Evolutionary conservation across 2,888 invertebrate species (phyloP).

Genomic region (Pandemis heparana): DNA sequence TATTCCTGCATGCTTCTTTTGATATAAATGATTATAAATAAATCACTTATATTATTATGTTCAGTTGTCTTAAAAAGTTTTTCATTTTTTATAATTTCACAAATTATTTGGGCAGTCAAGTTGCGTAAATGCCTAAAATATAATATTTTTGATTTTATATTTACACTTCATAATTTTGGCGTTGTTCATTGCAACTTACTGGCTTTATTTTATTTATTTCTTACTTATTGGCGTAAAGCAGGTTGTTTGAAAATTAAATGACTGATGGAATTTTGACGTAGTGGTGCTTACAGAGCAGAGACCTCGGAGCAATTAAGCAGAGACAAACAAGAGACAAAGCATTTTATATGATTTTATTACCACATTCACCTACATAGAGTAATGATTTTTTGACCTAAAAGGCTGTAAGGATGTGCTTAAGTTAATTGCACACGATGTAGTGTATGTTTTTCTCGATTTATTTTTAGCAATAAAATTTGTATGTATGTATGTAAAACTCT

Average conservation of each 20-base stretch:
- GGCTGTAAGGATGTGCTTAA: not conserved
- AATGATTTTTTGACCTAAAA: not conserved
- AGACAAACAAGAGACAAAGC: too few relatives aligned
- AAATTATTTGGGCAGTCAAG: not conserved
- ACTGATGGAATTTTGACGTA: not conserved
- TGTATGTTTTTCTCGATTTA: too few relatives aligned
- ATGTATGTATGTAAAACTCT: too few relatives aligned
- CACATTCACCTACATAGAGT: not conserved
- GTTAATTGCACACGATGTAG: too few relatives aligned
- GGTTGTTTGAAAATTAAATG: not conserved
- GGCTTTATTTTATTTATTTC: not conserved
- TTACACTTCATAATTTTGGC: constrained; percentile 5
- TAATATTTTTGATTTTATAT: not conserved
- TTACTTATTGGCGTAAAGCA: not conserved
- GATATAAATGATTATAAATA: not conserved
- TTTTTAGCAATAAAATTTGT: too few relatives aligned
- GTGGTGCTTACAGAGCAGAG: not conserved
- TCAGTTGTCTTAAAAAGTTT: not conserved
- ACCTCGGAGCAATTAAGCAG: too few relatives aligned
- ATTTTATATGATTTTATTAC: too few relatives aligned
- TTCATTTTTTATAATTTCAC: not conserved
- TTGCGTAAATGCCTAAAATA: not conserved
- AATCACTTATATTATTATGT: not conserved
- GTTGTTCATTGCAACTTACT: not conserved
- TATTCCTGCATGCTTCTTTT: not conserved